A percentile compares a stretch with the other conserved stretches of the same genome.
Evolutionary conservation across 2,888 invertebrate species (phyloP).

Genomic region (Branchellion lobata): DNA sequence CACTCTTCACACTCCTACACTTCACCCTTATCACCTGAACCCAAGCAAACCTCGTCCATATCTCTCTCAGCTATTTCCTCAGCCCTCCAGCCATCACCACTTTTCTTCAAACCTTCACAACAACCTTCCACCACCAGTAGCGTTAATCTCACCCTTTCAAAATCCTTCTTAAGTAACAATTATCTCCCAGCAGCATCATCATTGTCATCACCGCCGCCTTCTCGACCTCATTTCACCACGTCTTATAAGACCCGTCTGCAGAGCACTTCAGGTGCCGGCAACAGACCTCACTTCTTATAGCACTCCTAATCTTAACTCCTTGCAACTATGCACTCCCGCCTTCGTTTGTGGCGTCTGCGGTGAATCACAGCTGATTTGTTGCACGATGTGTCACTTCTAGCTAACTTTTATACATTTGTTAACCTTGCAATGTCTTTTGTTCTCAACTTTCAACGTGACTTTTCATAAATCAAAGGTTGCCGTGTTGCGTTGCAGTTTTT

Average conservation of each 20-base stretch:
- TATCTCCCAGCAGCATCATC: neutral
- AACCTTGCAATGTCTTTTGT: too few relatives aligned
- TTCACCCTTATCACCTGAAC: neutral
- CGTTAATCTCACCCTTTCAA: neutral
- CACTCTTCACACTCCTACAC: neutral
- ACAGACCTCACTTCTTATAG: neutral
- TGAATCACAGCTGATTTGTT: too few relatives aligned
- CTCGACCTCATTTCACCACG: neutral
- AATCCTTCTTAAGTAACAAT: neutral
- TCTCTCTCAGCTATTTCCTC: neutral
- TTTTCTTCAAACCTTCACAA: too few relatives aligned
- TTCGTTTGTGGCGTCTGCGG: too few relatives aligned
- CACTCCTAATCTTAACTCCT: neutral
- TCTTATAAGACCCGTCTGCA: neutral
- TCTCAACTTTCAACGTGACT: too few relatives aligned
- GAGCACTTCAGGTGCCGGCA: neutral
- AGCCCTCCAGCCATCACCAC: neutral
- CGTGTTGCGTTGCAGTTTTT: too few relatives aligned
- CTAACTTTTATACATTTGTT: too few relatives aligned
- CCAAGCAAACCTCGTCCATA: neutral
- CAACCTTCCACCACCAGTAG: too few relatives aligned
- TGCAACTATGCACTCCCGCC: too few relatives aligned
- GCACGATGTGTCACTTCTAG: too few relatives aligned
- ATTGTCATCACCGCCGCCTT: neutral
- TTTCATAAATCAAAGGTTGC: too few relatives aligned